Conservation (phyloP, 2,888 invertebrate species). For the Athrips mouffetella region DNA sequence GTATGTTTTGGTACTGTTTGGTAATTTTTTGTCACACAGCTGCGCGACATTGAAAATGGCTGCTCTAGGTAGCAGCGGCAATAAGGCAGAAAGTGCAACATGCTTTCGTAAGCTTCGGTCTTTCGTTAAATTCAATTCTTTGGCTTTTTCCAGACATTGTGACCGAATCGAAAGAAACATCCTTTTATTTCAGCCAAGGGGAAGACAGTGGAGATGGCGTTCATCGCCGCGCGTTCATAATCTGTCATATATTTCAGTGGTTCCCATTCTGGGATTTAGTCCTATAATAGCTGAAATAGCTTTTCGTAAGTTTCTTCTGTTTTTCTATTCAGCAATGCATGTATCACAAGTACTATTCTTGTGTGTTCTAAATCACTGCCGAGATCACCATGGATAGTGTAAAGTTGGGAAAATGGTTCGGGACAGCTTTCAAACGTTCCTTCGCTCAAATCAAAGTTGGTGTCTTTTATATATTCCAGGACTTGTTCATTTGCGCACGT, state of each 20-base stretch:
- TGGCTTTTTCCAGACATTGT: constrained; percentile 16
- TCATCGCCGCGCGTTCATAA: constrained; percentile 15
- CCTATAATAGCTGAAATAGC: background rate
- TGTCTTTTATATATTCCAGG: background rate
- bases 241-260: constrained; percentile 15
- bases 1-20: no score
- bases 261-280: constrained; percentile 13
- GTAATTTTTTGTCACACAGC: no score
- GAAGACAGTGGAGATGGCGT: constrained; percentile 12
- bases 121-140: constrained; percentile 7
- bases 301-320: background rate
- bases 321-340: constrained; percentile 12
- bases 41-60: background rate
- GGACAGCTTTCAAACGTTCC: constrained; percentile 3
- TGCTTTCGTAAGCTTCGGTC: no score
- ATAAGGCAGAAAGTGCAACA: background rate
- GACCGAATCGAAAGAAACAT: constrained; percentile 17
- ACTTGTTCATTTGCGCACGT: background rate
- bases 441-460: background rate
- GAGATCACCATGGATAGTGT: background rate
- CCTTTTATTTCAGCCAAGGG: constrained; percentile 5
- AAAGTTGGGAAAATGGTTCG: background rate
- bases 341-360: constrained; percentile 15
- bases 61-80: background rate
- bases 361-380: background rate